A percentile compares a stretch with the other conserved stretches of the same genome.
These are phyloP conservation scores for Lycia hirtaria DNA, from an alignment of 2,888 invertebrate genomes.

Conservation along the genomic window DNA sequence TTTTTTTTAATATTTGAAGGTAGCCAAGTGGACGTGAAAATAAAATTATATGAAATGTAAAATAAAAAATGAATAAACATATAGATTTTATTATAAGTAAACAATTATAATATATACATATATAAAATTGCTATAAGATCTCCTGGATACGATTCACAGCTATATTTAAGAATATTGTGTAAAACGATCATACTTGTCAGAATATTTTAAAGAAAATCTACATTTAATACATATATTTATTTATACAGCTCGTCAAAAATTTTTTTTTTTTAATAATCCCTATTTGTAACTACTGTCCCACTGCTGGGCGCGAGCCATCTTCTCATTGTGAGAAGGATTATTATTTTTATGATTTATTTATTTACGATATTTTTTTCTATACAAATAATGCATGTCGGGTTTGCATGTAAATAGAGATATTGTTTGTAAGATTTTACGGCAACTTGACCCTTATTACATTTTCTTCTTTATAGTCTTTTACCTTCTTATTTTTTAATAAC, in stretches of 20 bases:
- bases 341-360: not conserved
- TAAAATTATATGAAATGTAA: not conserved
- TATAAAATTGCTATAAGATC: not conserved
- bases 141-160: slow-evolving; percentile 15
- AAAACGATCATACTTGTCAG: slow-evolving; percentile 14
- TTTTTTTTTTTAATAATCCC: not conserved
- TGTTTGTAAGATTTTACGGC: too few relatives aligned
- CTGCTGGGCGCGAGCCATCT: too few relatives aligned
- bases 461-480: not conserved
- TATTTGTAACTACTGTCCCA: too few relatives aligned
- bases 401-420: too few relatives aligned
- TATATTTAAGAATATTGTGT: slow-evolving; percentile 26
- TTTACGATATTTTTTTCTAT: not conserved
- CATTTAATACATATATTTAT: not conserved
- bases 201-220: slow-evolving; percentile 2
- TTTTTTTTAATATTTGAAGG: slow-evolving; percentile 18
- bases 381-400: too few relatives aligned
- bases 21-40: slow-evolving; percentile 20
- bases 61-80: slow-evolving; percentile 1
- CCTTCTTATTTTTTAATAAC: not conserved
- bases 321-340: too few relatives aligned
- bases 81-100: not conserved
- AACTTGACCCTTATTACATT: too few relatives aligned
- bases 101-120: not conserved
- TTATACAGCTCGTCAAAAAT: not conserved